Evolutionary conservation across 2,888 invertebrate species (phyloP).

Genomic region (Nysson spinosus): DNA sequence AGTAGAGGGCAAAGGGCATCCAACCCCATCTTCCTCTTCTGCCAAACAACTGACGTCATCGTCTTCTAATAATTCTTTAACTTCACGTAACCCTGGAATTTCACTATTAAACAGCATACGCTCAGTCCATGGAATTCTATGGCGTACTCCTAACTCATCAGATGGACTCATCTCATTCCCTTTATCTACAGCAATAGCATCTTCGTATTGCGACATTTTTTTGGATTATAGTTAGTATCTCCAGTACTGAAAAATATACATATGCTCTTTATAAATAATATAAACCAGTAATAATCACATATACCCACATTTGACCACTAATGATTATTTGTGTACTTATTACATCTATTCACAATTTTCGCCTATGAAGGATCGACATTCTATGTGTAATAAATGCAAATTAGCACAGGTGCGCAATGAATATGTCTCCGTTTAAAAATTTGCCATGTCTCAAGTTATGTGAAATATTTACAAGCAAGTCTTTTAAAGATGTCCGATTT

Average conservation of each 20-base stretch:
- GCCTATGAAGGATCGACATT: too few species aligned
- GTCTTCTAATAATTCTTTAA: constrained; percentile 74
- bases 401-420: too few species aligned
- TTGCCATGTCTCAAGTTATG: too few species aligned
- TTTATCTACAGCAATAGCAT: constrained; percentile 64
- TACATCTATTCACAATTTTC: too few species aligned
- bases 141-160: constrained; percentile 63
- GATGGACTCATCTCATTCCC: constrained; percentile 38
- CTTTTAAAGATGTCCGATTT: background rate
- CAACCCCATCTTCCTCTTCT: constrained; percentile 88
- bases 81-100: constrained; percentile 73
- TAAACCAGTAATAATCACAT: background rate
- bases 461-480: too few species aligned
- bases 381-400: too few species aligned
- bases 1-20: constrained; percentile 91
- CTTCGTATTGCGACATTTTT: constrained; percentile 65
- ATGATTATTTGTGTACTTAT: too few species aligned
- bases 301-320: too few species aligned
- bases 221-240: constrained; percentile 6
- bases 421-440: too few species aligned
- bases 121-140: constrained; percentile 75
- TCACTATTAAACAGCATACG: constrained; percentile 71
- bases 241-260: constrained; percentile 12
- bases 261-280: background rate
- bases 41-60: constrained; percentile 76